A percentile compares a stretch with the other conserved stretches of the same genome.
Evolutionary conservation across 2,888 invertebrate species (phyloP).

Genomic region (Villa cingulata): DNA sequence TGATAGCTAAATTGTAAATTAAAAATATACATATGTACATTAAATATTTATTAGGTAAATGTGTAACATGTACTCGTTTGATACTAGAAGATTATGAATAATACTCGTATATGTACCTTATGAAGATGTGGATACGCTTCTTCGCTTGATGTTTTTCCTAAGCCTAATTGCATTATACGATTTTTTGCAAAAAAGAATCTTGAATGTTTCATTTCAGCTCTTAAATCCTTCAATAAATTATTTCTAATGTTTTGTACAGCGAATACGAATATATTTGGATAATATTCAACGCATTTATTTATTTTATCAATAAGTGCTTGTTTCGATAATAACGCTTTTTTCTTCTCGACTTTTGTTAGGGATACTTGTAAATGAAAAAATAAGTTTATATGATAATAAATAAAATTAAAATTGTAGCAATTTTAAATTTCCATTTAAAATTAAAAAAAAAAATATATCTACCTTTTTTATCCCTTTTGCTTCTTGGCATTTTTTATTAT

Average conservation of each 20-base stretch:
- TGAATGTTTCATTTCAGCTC: slow-evolving; percentile 82
- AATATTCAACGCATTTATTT: slow-evolving; percentile 64
- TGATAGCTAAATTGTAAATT: no score
- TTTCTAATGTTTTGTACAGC: slow-evolving; percentile 88
- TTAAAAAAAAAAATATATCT: no score
- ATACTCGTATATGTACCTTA: no score
- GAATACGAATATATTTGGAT: slow-evolving; percentile 76
- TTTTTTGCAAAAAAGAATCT: slow-evolving; percentile 96
- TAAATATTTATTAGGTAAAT: no score
- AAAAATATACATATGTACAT: no score
- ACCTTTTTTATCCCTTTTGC: no score
- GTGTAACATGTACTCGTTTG: no score
- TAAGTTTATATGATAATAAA: no score
- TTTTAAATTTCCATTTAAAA: no score
- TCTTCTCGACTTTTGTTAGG: slow-evolving; percentile 84
- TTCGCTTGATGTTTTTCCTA: slow-evolving; percentile 69
- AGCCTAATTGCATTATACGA: slow-evolving; percentile 82
- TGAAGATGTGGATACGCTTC: slow-evolving; percentile 74
- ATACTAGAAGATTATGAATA: no score
- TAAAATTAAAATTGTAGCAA: no score
- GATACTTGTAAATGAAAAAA: slow-evolving; percentile 61
- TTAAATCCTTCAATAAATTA: slow-evolving; percentile 70
- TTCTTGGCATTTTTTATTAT: no score
- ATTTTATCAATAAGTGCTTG: slow-evolving; percentile 83
- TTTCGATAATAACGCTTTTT: slow-evolving; percentile 79